Evolutionary conservation across 2,888 invertebrate species (phyloP).

Genomic region (Polydrusus tereticollis): DNA sequence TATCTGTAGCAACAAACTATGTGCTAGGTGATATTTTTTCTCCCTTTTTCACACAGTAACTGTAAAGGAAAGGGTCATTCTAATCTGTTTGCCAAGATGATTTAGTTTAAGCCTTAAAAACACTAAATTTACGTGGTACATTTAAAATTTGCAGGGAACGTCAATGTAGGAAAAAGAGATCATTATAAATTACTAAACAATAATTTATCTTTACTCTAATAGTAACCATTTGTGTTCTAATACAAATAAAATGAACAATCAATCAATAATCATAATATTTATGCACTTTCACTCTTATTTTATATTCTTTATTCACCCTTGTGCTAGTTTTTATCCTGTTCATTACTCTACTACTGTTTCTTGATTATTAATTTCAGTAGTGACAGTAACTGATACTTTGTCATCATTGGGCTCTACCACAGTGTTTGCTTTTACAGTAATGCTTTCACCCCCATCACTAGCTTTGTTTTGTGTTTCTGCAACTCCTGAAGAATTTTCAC

Average conservation of each 20-base stretch:
- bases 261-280: background rate
- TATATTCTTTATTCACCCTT: background rate
- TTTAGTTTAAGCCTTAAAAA: too few species aligned
- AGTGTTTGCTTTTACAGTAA: too few species aligned
- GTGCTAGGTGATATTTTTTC: background rate
- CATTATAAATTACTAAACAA: constrained; percentile 1
- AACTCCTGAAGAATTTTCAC: constrained; percentile 1
- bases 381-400: too few species aligned
- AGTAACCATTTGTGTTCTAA: background rate
- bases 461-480: background rate
- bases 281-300: constrained; percentile 8
- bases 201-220: constrained; percentile 1
- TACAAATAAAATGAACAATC: background rate
- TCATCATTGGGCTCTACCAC: background rate
- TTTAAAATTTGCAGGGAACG: too few species aligned
- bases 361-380: background rate
- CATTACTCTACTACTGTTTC: background rate
- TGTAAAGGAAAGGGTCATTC: background rate
- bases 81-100: background rate
- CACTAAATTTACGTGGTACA: background rate
- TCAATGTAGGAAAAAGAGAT: too few species aligned
- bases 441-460: background rate
- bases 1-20: too few species aligned
- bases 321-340: background rate
- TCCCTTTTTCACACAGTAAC: background rate